Evolutionary conservation across 2,113 vertebrate genomes (phyloP).

Genomic region (Pleuronectes platessa): DNA sequence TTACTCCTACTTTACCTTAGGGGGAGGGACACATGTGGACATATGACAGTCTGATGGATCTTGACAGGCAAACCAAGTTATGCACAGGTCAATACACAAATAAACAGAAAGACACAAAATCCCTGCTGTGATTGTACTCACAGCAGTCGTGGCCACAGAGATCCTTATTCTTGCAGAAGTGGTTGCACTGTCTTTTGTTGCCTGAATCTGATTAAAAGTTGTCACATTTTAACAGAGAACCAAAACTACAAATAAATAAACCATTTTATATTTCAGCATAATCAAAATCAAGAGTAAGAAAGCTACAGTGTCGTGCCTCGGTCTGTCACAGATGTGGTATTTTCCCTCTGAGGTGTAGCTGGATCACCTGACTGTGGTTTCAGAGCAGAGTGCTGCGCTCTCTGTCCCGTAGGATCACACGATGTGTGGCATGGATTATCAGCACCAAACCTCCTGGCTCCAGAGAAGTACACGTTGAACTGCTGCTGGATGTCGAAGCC

Average conservation of each 20-base stretch:
- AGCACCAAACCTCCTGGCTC: slow-evolving; percentile 67
- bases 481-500: slow-evolving; percentile 91
- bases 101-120: background rate
- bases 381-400: background rate
- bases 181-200: slow-evolving; percentile 89
- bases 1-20: slow-evolving; percentile 91
- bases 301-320: slow-evolving; percentile 45
- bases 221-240: slow-evolving; percentile 36
- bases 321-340: slow-evolving; percentile 18
- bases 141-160: slow-evolving; percentile 95
- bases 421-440: slow-evolving; percentile 49
- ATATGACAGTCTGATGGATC: background rate
- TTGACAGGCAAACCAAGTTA: background rate
- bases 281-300: background rate
- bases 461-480: slow-evolving; percentile 86
- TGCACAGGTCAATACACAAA: background rate
- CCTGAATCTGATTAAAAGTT: slow-evolving; percentile 66
- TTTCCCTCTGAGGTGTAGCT: slow-evolving; percentile 20
- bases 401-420: slow-evolving; percentile 18
- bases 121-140: slow-evolving; percentile 79
- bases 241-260: background rate
- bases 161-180: slow-evolving; percentile 95
- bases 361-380: slow-evolving; percentile 30
- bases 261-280: background rate
- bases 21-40: background rate